A percentile compares a stretch with the other conserved stretches of the same genome.
Conservation (phyloP, 2,797 vertebrate genomes). For the Centroberyx gerrardi region DNA sequence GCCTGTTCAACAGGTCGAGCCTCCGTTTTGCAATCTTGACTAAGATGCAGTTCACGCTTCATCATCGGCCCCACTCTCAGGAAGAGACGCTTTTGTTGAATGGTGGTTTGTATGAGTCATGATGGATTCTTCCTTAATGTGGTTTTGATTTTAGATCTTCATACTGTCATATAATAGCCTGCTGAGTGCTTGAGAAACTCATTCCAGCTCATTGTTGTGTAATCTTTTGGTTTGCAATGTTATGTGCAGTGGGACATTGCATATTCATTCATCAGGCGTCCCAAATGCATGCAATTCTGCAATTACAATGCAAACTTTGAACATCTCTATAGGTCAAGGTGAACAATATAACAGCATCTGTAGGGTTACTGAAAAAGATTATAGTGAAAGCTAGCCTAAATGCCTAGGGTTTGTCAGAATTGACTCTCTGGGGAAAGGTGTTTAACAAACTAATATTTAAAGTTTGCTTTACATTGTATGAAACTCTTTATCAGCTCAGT, state of each 20-base stretch:
- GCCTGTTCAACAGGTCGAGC: conserved; percentile 54
- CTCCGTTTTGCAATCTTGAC: neutral
- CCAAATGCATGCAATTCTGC: too few species aligned
- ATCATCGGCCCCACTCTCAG: neutral
- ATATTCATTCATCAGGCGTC: too few species aligned
- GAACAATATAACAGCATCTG: too few species aligned
- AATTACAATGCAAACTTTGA: too few species aligned
- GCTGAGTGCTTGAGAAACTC: too few species aligned
- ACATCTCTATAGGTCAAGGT: too few species aligned
- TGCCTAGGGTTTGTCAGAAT: neutral
- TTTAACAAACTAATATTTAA: neutral
- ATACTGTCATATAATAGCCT: too few species aligned
- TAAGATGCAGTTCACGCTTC: neutral
- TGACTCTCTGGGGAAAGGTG: neutral
- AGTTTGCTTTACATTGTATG: neutral
- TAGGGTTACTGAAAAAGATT: too few species aligned
- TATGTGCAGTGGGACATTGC: too few species aligned
- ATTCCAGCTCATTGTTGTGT: too few species aligned
- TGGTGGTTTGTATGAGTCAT: conserved; percentile 2
- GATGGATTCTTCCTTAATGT: neutral
- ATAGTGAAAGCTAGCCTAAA: neutral
- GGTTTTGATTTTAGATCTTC: neutral
- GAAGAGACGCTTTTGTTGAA: neutral
- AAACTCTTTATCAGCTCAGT: neutral
- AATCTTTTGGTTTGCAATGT: too few species aligned